Conservation (phyloP, 2,113 vertebrate species). For the rabbit (Oryctolagus cuniculus) region mOryCun1.1 NC_091436.1:150933001-150933500, state of each 20-base stretch:
- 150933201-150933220: neutral
- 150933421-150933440: neutral
- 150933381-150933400: neutral
- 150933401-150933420: neutral
- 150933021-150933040: neutral
- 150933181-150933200: neutral
- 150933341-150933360: neutral
- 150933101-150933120: neutral
- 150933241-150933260: neutral
- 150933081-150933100: neutral
- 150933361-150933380: neutral
- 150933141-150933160: neutral
- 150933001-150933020: neutral
- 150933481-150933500: neutral
- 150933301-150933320: neutral
- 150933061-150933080: neutral
- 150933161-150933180: neutral
- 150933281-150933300: neutral
- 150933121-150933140: neutral
- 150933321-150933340: conserved; percentile 2
- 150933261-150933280: neutral
- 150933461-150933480: neutral
- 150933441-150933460: neutral
- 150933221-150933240: neutral
- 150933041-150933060: neutral